Percentiles rank a stretch among this genome's conserved stretches.
These are phyloP conservation scores for Ectemnius continuus DNA, from an alignment of 2,888 invertebrate genomes.

Conservation along the genomic window DNA sequence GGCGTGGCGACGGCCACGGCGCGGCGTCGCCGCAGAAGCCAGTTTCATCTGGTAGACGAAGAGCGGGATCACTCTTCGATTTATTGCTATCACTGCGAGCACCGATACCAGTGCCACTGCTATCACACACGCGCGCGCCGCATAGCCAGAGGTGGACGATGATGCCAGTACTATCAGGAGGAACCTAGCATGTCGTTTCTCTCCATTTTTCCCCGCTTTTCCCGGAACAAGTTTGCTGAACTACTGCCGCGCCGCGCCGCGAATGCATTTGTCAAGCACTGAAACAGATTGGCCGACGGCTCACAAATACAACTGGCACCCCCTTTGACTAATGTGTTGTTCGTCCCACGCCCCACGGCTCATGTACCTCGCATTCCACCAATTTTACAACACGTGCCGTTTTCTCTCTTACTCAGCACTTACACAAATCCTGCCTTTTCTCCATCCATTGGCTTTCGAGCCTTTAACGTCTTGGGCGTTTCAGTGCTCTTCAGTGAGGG, in stretches of 20 bases:
- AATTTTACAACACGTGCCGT: conserved; percentile 62
- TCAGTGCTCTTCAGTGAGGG: neutral
- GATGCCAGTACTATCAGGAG: conserved; percentile 16
- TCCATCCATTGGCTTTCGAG: neutral
- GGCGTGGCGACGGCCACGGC: conserved; percentile 31
- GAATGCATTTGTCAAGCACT: conserved; percentile 74
- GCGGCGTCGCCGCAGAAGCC: conserved; percentile 34
- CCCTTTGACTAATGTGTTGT: conserved; percentile 76
- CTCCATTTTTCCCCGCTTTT: conserved; percentile 58
- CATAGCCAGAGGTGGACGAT: neutral
- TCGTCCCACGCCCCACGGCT: conserved; percentile 70
- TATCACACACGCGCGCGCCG: too few species aligned
- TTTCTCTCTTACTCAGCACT: neutral
- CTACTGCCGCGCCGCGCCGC: conserved; percentile 67
- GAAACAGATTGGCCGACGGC: conserved; percentile 75
- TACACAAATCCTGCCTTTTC: too few species aligned
- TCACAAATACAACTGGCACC: conserved; percentile 70
- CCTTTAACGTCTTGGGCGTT: neutral
- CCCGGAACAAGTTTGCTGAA: conserved; percentile 68
- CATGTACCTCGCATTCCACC: conserved; percentile 69
- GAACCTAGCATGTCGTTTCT: conserved; percentile 38
- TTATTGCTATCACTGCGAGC: too few species aligned
- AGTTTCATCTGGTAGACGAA: conserved; percentile 4
- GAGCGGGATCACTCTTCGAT: too few species aligned
- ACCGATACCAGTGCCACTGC: too few species aligned